Evolutionary conservation across 2,888 invertebrate species (phyloP).

Genomic region (Calephelis perditalis): DNA sequence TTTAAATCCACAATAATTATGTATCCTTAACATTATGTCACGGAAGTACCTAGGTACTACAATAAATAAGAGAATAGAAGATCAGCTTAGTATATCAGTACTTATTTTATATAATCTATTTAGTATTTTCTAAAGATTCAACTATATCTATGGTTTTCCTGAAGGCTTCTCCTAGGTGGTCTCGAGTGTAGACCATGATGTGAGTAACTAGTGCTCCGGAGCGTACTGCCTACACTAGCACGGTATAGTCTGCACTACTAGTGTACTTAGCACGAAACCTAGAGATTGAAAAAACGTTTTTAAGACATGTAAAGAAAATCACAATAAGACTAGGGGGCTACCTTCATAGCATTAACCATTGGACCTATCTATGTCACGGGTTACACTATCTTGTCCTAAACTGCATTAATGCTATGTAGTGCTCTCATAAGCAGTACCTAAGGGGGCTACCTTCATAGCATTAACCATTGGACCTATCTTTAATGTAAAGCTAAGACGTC

Average conservation of each 20-base stretch:
- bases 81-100: conserved; percentile 71
- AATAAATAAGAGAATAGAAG: conserved; percentile 57
- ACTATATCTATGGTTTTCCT: conserved; percentile 68
- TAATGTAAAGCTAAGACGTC: background rate
- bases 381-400: conserved; percentile 40
- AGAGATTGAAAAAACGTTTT: conserved; percentile 76
- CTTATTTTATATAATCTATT: conserved; percentile 62
- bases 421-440: conserved; percentile 29
- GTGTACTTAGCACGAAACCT: conserved; percentile 79
- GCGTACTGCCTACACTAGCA: conserved; percentile 78
- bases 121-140: conserved; percentile 56
- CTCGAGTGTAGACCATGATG: conserved; percentile 70
- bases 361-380: conserved; percentile 41
- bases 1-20: conserved; percentile 51
- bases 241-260: conserved; percentile 74
- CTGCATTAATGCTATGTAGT: conserved; percentile 72
- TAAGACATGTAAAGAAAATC: conserved; percentile 53
- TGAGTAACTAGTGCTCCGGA: conserved; percentile 76
- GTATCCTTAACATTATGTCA: conserved; percentile 67
- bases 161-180: conserved; percentile 73
- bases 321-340: conserved; percentile 52
- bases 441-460: conserved; percentile 8
- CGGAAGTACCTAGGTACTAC: conserved; percentile 74
- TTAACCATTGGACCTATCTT: conserved; percentile 11
- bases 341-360: conserved; percentile 71